Base-by-base conservation (phyloP, 2,113 vertebrate species). In the Caretta caretta region DNA sequence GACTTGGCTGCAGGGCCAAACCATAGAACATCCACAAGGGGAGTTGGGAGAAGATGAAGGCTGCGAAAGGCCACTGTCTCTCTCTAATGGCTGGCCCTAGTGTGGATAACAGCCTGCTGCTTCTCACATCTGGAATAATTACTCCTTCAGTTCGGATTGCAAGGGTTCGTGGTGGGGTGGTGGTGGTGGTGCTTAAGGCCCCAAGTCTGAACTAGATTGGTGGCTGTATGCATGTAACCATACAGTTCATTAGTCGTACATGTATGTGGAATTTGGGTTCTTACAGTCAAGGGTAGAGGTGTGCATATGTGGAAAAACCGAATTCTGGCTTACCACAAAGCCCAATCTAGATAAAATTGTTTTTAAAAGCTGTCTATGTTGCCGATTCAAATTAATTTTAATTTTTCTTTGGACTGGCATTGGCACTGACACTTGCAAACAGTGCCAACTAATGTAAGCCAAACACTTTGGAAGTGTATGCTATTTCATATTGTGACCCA, bases 101-200 rank as follows among this genome's bases (percentile, higher is more conserved):
- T 94, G 76, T 89, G 80, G 48, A 20, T 92, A 93, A 22, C 80
- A 91, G 78, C 56, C 59, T 86, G n/a, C 69, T 93, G 42, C 56
- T 93, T 91, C 80, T 88, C 72, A 49, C 38, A 53, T 91, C 78
- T 88, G 20, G 94, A 83, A 83, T 56, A 84, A 76, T 69, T 89
- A 10, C 42, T 79, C 38, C 85, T 95, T 82, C 56, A 42, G 50
- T 7, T 82, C 27, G 24, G 54, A 62, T 84, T 69, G 87, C 54
- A 62, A 89, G 42, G 76, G 80, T 46, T 49, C 57, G 51, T 53
- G 51, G 51, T 53, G 51, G 42, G 42, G 53, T 54, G 53, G n/a
- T 86, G 80, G 46, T 49, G 17, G 10, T 82, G 62, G n/a, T 20
- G 31, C n/a, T 86, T 62, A 95, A 92, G 84, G n/a, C 72, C 27